Base-by-base conservation (phyloP, 2,888 invertebrate genomes). In the Atrina japonica region DNA sequence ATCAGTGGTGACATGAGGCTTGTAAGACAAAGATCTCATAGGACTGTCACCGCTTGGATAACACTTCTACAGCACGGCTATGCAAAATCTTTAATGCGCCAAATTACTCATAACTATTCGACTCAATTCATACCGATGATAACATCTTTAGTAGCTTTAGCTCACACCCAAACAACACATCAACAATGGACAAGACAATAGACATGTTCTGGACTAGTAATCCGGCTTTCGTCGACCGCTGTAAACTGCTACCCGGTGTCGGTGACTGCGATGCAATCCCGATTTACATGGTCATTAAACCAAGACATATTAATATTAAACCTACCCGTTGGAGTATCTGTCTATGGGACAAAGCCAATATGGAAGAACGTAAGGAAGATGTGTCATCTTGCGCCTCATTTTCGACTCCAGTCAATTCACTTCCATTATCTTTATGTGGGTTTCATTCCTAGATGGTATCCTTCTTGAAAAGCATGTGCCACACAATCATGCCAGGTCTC, bases 171-270 rank as follows among this genome's bases (percentile, higher is more conserved):
- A 49, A 21, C 18, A 18, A 49, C 18, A 49, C n/a, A n/a, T n/a
- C n/a, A n/a, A n/a, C n/a, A n/a, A n/a, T n/a, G n/a, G n/a, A n/a
- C n/a, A 49, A 49, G 18, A 49, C 49, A 49, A 14, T 49, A 21
- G 49, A 49, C 18, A n/a, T 49, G 49, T 49, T 49, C 18, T 49
- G 14, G n/a, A 49, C 49, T 21, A 49, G 49, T 49, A 49, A n/a
- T 21, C 49, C 49, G 18, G 49, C n/a, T 21, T 21, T 49, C 7
- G 18, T 49, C 7, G 49, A 49, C 7, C 9, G 49, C 49, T 49
- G 49, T n/a, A 49, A 49, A 49, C 49, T 21, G 18, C 49, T 49
- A n/a, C 49, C 49, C 18, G 18, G 49, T 7, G 49, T 49, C 49
- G 18, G 49, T n/a, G 49, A 49, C 49, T 21, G 18, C 18, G 49